phyloP scores from a whole-genome alignment of 2,113 vertebrate genomes.

The Fulmarus glacialis region DNA sequence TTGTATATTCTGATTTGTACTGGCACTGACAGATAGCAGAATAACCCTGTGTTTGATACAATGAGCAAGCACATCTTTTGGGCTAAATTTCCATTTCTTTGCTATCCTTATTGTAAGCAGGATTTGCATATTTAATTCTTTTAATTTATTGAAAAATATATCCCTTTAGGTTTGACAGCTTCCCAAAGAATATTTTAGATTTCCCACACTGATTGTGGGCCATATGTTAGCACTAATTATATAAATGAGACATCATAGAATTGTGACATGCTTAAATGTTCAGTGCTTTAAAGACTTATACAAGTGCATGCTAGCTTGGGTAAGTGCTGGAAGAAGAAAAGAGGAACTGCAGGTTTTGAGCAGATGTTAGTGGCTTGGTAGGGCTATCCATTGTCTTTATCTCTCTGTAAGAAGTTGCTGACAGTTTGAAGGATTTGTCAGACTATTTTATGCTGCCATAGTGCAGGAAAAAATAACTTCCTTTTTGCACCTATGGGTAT shows the following conservation, averaged over 20 bases:
- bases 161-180: slow-evolving; percentile 78
- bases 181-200: slow-evolving; percentile 81
- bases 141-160: slow-evolving; percentile 74
- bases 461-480: slow-evolving; percentile 17
- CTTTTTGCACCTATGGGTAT: slow-evolving; percentile 51
- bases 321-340: slow-evolving; percentile 66
- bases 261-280: slow-evolving; percentile 77
- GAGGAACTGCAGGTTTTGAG: slow-evolving; percentile 62
- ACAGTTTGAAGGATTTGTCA: slow-evolving; percentile 57
- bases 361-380: slow-evolving; percentile 74
- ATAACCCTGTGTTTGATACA: neutral
- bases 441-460: slow-evolving; percentile 45
- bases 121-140: slow-evolving; percentile 75
- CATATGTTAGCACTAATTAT: slow-evolving; percentile 87
- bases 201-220: slow-evolving; percentile 80
- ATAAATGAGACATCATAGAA: slow-evolving; percentile 82
- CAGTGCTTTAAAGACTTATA: slow-evolving; percentile 69
- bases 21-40: slow-evolving; percentile 41
- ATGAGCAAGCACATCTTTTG: slow-evolving; percentile 57
- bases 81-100: slow-evolving; percentile 61
- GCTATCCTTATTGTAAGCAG: slow-evolving; percentile 61
- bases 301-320: slow-evolving; percentile 69
- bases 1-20: slow-evolving; percentile 36
- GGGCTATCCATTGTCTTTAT: slow-evolving; percentile 64
- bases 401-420: slow-evolving; percentile 57